These are phyloP conservation scores for Drosophila melanocephala DNA, from an alignment of 2,888 invertebrate genomes.

Conservation along the genomic window DNA sequence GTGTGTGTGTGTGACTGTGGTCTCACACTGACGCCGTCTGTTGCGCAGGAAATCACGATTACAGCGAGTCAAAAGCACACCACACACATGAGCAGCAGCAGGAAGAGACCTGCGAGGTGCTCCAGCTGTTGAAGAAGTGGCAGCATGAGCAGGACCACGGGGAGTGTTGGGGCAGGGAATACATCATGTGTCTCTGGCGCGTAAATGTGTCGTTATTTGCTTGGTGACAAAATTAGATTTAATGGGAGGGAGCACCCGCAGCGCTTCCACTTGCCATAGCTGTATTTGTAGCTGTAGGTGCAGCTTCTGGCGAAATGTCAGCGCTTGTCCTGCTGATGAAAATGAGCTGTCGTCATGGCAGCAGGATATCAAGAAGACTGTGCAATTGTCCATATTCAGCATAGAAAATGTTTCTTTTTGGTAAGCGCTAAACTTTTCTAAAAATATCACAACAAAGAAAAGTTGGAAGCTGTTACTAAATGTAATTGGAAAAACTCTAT, in stretches of 20 bases:
- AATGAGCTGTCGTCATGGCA: conserved; percentile 57
- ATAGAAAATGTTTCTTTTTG: conserved; percentile 6
- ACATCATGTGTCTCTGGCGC: conserved; percentile 54
- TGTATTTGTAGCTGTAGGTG: background rate
- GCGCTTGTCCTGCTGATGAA: conserved; percentile 70
- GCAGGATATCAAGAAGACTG: conserved; percentile 11
- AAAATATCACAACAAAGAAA: conserved; percentile 23
- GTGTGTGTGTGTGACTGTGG: conserved; percentile 19
- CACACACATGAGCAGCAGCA: conserved; percentile 18
- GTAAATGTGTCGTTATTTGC: conserved; percentile 68
- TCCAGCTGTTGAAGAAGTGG: conserved; percentile 1
- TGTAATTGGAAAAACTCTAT: conserved; percentile 53
- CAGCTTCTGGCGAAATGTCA: conserved; percentile 68
- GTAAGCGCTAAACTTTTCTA: conserved; percentile 13
- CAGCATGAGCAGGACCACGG: background rate
- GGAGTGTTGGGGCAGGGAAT: background rate
- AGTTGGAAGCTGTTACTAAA: conserved; percentile 26
- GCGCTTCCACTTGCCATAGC: conserved; percentile 19
- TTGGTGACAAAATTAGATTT: conserved; percentile 79
- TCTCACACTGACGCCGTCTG: conserved; percentile 59
- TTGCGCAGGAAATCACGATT: conserved; percentile 78
- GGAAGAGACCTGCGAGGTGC: conserved; percentile 14
- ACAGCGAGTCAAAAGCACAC: conserved; percentile 66
- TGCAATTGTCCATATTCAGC: conserved; percentile 4
- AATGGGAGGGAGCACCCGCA: conserved; percentile 68